Base-by-base conservation (phyloP, 2,888 invertebrate genomes). In the Hyalella azteca region DNA sequence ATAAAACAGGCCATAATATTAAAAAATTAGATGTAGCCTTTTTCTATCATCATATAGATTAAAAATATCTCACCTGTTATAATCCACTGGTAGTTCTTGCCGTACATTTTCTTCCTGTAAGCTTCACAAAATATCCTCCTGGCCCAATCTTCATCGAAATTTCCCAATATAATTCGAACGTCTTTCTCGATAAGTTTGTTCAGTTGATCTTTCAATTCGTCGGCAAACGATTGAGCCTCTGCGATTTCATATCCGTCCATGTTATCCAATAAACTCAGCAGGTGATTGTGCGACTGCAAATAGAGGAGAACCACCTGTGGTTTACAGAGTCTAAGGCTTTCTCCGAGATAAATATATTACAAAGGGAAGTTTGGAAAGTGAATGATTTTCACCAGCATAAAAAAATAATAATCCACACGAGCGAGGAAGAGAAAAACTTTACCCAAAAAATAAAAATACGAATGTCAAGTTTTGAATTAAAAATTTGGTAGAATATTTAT, bases 101-200 rank as follows among this genome's bases (percentile, higher is more conserved):
- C 97, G 87, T 92, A 95, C 93, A 97, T 88, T 13, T 83, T 87
- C 86, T 87, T 93, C 92, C 91, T 93, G 87, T 92, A 93, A 77
- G 95, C 95, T 87, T 95, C 94, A 88, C 95, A 96, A 88, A 95
- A 95, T 84, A 95, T 94, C 86, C 92, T 91, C 79, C 95, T 90
- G 0, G 98, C 97, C 94, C 96, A 96, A 77, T 93, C 92, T 87
- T 96, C 96, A 88, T 97, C 96, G 88, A 98, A 97, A 89, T 98
- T 98, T 3, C 97, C 97, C 86, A 98, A 89, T 86, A 98, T 96
- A 81, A 99, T 96, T 81, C 98, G 91, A 3, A 96, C 95, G 87
- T 98, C 98, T 87, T 96, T 95, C 85, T 94, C 94, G 86, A 94
- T 93, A 0, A 96, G 90, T 87, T 95, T 95, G 54, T 91, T 91